A percentile compares a stretch with the other conserved stretches of the same genome.
These are phyloP conservation scores for Ondatra zibethicus DNA, from an alignment of 2,113 vertebrate genomes.

Conservation along the genomic window DNA sequence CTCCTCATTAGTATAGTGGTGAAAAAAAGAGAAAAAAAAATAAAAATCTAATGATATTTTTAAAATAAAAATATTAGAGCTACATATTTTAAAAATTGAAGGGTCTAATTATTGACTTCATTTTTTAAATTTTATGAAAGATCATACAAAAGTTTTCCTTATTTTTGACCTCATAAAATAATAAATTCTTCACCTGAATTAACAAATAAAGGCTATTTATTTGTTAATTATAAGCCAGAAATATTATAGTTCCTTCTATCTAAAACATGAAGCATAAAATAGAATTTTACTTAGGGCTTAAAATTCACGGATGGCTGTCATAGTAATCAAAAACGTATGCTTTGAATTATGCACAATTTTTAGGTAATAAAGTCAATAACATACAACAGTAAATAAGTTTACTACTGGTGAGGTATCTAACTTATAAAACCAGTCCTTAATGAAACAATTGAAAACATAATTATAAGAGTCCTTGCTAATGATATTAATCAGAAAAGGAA, in stretches of 20 bases:
- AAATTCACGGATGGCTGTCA: constrained; percentile 40
- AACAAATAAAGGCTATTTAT: constrained; percentile 9
- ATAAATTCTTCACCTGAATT: constrained; percentile 33
- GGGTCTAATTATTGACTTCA: constrained; percentile 44
- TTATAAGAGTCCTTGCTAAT: background rate
- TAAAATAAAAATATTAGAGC: background rate
- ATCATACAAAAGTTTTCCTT: constrained; percentile 16
- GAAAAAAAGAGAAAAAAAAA: too few species aligned
- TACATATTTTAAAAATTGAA: constrained; percentile 28
- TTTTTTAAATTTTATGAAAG: background rate
- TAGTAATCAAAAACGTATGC: background rate
- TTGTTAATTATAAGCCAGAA: background rate
- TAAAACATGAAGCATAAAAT: constrained; percentile 55
- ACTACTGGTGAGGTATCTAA: background rate
- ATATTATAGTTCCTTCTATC: constrained; percentile 36
- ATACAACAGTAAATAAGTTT: constrained; percentile 52
- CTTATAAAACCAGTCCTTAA: constrained; percentile 12
- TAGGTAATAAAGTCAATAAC: constrained; percentile 34
- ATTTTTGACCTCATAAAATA: background rate
- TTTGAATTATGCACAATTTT: background rate
- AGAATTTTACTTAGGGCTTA: constrained; percentile 24
- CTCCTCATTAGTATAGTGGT: too few species aligned
- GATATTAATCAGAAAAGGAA: constrained; percentile 47
- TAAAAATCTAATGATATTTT: too few species aligned
- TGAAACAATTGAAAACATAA: constrained; percentile 27